These are phyloP conservation scores for Motacilla tschutschensis DNA, from an alignment of 2,113 vertebrate genomes.

Conservation along the genomic window DNA sequence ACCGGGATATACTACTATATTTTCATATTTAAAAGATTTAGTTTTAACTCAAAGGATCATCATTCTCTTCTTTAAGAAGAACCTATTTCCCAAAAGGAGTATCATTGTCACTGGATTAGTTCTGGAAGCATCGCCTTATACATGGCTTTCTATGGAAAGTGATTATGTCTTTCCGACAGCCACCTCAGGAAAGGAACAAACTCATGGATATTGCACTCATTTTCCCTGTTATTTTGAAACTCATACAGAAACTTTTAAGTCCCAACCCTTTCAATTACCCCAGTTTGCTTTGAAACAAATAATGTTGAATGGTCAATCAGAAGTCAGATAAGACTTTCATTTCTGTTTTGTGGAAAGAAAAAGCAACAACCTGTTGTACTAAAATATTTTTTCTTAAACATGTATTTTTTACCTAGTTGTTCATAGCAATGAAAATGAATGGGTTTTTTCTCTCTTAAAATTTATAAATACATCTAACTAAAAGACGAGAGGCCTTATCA, in stretches of 20 bases:
- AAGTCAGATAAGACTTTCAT: neutral
- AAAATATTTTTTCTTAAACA: neutral
- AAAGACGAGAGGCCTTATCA: neutral
- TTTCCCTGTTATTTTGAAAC: neutral
- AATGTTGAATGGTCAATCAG: neutral
- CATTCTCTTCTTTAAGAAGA: neutral
- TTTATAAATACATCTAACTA: neutral
- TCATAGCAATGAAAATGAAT: neutral
- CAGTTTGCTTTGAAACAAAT: neutral
- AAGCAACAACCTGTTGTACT: neutral
- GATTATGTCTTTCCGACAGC: neutral
- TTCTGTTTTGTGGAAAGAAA: neutral
- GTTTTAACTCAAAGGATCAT: neutral
- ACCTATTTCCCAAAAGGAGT: accelerated
- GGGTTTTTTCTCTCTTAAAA: neutral
- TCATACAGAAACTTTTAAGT: neutral
- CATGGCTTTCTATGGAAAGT: neutral
- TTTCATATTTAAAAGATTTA: neutral
- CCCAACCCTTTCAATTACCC: neutral
- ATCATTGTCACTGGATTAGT: neutral
- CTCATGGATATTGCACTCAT: accelerated
- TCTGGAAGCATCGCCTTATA: neutral
- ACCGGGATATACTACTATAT: neutral
- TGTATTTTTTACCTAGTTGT: neutral
- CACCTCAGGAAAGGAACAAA: neutral